Base-by-base conservation (phyloP, 2,113 vertebrate species). In the Ceuthmochares aereus region DNA sequence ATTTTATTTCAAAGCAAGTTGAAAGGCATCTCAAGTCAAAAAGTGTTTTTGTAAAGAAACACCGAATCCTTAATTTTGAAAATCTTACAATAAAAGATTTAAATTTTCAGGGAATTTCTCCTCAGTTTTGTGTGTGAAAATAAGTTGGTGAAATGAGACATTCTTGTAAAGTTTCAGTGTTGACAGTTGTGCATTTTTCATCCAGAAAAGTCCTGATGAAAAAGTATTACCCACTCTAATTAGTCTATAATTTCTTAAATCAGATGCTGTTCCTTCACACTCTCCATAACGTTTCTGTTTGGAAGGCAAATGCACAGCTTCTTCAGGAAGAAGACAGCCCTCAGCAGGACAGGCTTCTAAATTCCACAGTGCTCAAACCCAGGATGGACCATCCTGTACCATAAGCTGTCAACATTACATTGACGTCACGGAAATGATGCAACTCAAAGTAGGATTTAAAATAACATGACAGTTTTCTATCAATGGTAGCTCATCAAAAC, bases 1-100 rank as follows among this genome's bases (percentile, higher is more conserved):
- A 93, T 96, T 95, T 92, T 90, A 62, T 94, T 92, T 93, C 86
- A 95, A 89, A 95, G 89, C 55, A 90, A 80, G 64, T 56, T 59
- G 73, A 93, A 89, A 52, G 16, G 32, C 76, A 81, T 87, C 80
- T 86, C 51, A 75, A 93, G 90, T 37, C 16, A 90, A 96, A 90
- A 80, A 23, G 14, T 23, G 60, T 15, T 72, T 94, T 62, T 69
- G 27, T 49, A 85, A 85, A 89, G 83, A 89, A 95, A 42, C 51
- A 81, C n/a, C 1, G n/a, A 75, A 68, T 63, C 78, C 54, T 95
- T 66, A 17, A 75, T 90, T 95, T 82, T 81, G 34, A 84, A 90
- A 95, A 74, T 78, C 25, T 78, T 58, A 68, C 47, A 63, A 74
- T 25, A 84, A 54, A 92, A 59, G 10, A 73, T 72, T 79, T 72